A percentile compares a stretch with the other conserved stretches of the same genome.
Conservation (phyloP, 1,140 invertebrate genomes). For the Caenorhabditis tropicalis region DNA sequence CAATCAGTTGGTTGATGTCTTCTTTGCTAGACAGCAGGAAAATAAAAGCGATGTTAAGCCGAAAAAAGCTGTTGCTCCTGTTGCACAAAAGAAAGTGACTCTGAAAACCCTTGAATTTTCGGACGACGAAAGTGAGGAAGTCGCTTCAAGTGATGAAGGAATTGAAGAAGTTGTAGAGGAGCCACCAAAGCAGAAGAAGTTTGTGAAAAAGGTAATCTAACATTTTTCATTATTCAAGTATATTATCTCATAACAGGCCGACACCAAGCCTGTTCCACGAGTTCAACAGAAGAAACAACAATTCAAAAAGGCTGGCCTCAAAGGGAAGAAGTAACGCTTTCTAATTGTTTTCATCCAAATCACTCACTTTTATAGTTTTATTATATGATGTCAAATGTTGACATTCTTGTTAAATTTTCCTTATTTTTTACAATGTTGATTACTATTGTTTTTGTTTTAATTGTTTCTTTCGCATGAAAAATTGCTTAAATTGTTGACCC, state of each 20-base stretch:
- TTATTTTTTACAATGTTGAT: background rate
- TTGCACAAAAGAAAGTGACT: background rate
- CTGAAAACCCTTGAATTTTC: background rate
- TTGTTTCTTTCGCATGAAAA: conserved; percentile 6
- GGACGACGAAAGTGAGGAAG: conserved; percentile 42
- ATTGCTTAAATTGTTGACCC: background rate
- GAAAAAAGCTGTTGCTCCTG: conserved; percentile 9
- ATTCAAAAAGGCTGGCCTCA: conserved; percentile 25
- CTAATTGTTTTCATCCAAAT: background rate
- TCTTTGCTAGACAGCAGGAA: conserved; percentile 42
- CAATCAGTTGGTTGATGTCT: conserved; percentile 44
- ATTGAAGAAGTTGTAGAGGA: conserved; percentile 38
- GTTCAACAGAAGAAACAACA: conserved; percentile 14
- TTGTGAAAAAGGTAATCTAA: conserved; percentile 3
- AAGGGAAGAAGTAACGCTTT: conserved; percentile 7
- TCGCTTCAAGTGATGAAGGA: conserved; percentile 46
- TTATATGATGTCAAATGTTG: background rate
- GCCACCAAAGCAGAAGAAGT: conserved; percentile 8
- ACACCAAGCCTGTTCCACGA: background rate
- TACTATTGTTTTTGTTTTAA: conserved; percentile 1
- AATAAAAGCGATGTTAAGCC: background rate
- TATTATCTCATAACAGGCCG: background rate
- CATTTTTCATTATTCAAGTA: background rate
- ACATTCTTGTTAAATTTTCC: background rate
- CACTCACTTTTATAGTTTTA: background rate